Evolutionary conservation across 1,140 invertebrate species (phyloP), one percentile per base, ranked within the genome.

Genomic region (Papilio polytes): DNA sequence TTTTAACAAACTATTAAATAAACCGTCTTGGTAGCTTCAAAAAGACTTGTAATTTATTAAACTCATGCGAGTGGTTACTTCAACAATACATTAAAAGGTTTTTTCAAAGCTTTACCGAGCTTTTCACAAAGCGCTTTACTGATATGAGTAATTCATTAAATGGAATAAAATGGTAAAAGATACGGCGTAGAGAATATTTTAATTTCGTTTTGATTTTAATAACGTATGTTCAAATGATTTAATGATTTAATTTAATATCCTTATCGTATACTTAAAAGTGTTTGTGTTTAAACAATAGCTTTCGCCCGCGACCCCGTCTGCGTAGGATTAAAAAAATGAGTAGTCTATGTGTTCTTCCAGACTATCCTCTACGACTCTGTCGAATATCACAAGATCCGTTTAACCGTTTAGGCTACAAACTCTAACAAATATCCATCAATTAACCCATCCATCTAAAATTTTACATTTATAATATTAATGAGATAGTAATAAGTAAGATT

Each of bases 71-170:
- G 22, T 36, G 20, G 20, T 22, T 18, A 41, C 15, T 53, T 76
- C 22, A 26, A 48, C 41, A 51, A 76, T 76, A 51, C 74, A 51
- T 51, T 46, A 76, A 76, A 76, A 46, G 20, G 41, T 41, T 51
- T 76, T 76, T 76, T 46, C 44, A 76, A 76, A 76, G 74, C 73
- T 74, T 74, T 74, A 74, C n/a, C 46, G 46, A 76, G 74, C 2
- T 13, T 74, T 76, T 46, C 26, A 76, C 44, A 76, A 48, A 76
- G 44, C 9, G 20, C 44, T 76, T 48, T 76, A 46, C 74, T 76
- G 20, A 51, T 76, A 76, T 48, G 44, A 76, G 74, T 76, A 48
- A 22, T 76, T 76, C 74, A 48, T 48, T 76, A 48, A 22, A 48
- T 51, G 74, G n/a, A 51, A 22, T 48, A 48, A 51, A 48, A 48